These are phyloP conservation scores for Noctua janthe DNA, from an alignment of 2,888 invertebrate genomes.

Conservation along the genomic window DNA sequence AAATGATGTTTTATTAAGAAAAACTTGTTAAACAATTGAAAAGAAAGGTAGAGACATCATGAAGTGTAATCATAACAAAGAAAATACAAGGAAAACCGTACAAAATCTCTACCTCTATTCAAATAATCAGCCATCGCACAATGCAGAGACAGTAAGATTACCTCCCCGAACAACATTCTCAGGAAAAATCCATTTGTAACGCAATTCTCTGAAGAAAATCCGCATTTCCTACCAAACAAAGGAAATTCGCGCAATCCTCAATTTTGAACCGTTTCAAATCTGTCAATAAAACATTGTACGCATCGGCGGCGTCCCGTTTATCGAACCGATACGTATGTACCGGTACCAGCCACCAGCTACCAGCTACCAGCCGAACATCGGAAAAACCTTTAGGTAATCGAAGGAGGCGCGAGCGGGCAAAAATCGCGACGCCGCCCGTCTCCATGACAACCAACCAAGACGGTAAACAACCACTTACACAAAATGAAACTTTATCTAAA, in stretches of 20 bases:
- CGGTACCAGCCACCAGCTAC: slow-evolving; percentile 19
- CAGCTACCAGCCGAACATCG: slow-evolving; percentile 72
- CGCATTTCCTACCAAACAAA: slow-evolving; percentile 53
- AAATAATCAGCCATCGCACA: slow-evolving; percentile 52
- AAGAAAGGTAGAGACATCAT: background rate
- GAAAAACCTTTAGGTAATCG: slow-evolving; percentile 83
- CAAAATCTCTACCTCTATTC: slow-evolving; percentile 23
- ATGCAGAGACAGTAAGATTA: slow-evolving; percentile 30
- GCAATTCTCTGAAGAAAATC: slow-evolving; percentile 50
- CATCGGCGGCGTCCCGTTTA: slow-evolving; percentile 59
- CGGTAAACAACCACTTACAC: slow-evolving; percentile 64
- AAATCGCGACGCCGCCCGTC: slow-evolving; percentile 84
- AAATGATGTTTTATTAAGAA: slow-evolving; percentile 1
- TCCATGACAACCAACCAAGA: slow-evolving; percentile 77
- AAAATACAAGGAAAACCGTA: slow-evolving; percentile 14
- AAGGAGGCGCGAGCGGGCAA: slow-evolving; percentile 83
- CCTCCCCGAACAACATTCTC: slow-evolving; percentile 42
- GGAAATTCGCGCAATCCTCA: slow-evolving; percentile 60
- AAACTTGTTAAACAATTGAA: background rate
- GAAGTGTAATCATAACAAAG: slow-evolving; percentile 5
- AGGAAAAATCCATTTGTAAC: slow-evolving; percentile 45
- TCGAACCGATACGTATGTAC: slow-evolving; percentile 69
- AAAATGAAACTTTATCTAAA: slow-evolving; percentile 64
- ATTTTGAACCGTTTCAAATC: slow-evolving; percentile 70
- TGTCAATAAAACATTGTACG: slow-evolving; percentile 72